Evolutionary conservation across 2,113 vertebrate genomes (phyloP).

Genomic region (Beaufortia kweichowensis): DNA sequence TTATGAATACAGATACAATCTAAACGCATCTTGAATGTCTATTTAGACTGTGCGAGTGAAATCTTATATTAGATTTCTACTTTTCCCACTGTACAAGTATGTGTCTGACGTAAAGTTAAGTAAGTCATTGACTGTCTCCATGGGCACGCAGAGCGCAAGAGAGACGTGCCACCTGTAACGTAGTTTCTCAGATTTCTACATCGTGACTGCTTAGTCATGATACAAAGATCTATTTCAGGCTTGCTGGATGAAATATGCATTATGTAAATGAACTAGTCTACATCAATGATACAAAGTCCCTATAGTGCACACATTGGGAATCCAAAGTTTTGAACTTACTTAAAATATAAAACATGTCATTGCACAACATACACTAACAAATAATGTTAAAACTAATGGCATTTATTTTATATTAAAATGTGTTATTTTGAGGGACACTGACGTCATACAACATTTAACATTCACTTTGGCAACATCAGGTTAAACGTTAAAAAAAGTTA

Average conservation of each 20-base stretch:
- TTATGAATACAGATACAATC: neutral
- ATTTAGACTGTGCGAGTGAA: neutral
- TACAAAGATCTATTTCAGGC: neutral
- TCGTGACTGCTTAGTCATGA: conserved; percentile 22
- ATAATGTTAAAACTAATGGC: too few relatives aligned
- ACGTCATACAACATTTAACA: too few relatives aligned
- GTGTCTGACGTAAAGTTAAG: neutral
- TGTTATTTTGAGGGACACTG: too few relatives aligned
- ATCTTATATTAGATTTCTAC: neutral
- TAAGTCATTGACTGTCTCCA: conserved; percentile 23
- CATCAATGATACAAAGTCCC: too few relatives aligned
- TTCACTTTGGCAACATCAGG: too few relatives aligned
- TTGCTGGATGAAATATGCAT: neutral
- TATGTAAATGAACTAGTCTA: neutral
- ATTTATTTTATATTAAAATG: too few relatives aligned
- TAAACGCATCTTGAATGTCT: neutral
- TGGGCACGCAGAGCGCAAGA: neutral
- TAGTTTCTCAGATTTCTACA: conserved; percentile 23
- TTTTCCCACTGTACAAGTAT: too few relatives aligned
- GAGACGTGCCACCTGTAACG: conserved; percentile 35
- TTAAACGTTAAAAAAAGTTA: too few relatives aligned
- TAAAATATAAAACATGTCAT: too few relatives aligned
- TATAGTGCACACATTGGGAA: too few relatives aligned
- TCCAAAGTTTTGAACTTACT: too few relatives aligned
- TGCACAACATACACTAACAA: too few relatives aligned